Base-by-base conservation (phyloP, 2,888 invertebrate species). In the Mythimna impura region DNA sequence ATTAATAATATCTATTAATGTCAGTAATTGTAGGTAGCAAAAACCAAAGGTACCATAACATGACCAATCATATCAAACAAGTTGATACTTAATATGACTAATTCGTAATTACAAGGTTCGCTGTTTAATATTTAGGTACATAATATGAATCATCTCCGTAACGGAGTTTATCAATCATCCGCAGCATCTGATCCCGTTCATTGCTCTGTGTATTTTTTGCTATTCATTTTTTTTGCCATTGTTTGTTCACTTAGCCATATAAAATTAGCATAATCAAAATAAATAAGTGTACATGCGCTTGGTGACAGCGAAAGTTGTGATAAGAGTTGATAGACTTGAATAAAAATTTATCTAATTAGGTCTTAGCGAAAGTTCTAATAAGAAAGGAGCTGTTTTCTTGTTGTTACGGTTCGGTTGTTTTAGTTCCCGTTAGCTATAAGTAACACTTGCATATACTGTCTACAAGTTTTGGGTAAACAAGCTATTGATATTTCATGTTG, bases 301-400 rank as follows among this genome's bases (percentile, higher is more conserved):
- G 80, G 78, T 74, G 85, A 85, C 86, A 85, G 86, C 34, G 86
- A 85, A 85, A 84, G 85, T 85, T 55, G 0, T 69, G 70, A 75
- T 71, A 63, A 68, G 58, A 65, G 7, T 10, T 60, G 75, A 75
- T 66, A 82, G 69, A 62, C 50, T 40, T 64, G 60, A 25, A 22
- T 43, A 54, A 63, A 58, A n/a, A 58, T 58, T 34, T 2, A 43
- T 64, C n/a, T 58, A 50, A 54, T 76, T 25, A 66, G 50, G 36
- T 30, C n/a, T 36, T 30, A 50, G 81, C 50, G 77, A 80, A 80
- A 80, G 77, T 22, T 22, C 8, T 43, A 17, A 61, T 25, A 36
- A 74, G 52, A 79, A 62, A 62, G 65, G 65, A 47, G 61, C 25
- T 66, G 47, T 63, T 62, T 43, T 67, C 17, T 71, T 65, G 25